Evolutionary conservation across 2,113 vertebrate genomes (phyloP), one percentile per base, ranked within the genome.

Genomic region (Syngnathoides biaculeatus): DNA sequence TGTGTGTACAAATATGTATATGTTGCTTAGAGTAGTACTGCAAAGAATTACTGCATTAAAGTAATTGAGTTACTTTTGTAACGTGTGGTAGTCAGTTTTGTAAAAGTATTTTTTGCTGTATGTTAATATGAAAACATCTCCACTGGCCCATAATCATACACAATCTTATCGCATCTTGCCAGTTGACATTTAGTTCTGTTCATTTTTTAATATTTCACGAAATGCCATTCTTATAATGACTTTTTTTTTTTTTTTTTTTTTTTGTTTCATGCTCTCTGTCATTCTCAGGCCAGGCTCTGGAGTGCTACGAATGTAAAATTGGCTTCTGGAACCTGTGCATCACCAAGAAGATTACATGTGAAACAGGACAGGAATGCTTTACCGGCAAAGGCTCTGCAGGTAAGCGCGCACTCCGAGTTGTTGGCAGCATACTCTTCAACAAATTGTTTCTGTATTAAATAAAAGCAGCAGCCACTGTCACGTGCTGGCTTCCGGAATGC

Each of bases 231-330:
- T 45, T 45, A 15, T 13, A 50, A 9, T n/a, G 47, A 50, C 19
- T 3, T n/a, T 8, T 8, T 50, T 2, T 43, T 9, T 53, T 12
- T 53, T 8, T 50, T 2, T 43, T 9, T 53, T 12, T 53, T 8
- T 50, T 2, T 43, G 17, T 53, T 12, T 53, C 10, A 7, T 26
- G 22, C 62, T 40, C 58, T 7, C 17, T 40, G 19, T 40, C 45
- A 0, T 22, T 50, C 27, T 57, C 68, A 94, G 93, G 82, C 40
- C 86, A 90, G 19, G 48, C 76, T 0, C 79, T 94, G 64, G 0
- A 70, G 47, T 94, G 93, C 74, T 94, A 93, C 81, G 60, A 89
- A 0, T 94, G 93, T 71, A 12, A 45, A 0, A 0, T 93, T 5
- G 83, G 90, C 61, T 0, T 82, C 0, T 53, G 43, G 39, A 0